These are phyloP conservation scores for Dryadula phaetusa DNA, from an alignment of 2,888 invertebrate species.

Conservation along the genomic window DNA sequence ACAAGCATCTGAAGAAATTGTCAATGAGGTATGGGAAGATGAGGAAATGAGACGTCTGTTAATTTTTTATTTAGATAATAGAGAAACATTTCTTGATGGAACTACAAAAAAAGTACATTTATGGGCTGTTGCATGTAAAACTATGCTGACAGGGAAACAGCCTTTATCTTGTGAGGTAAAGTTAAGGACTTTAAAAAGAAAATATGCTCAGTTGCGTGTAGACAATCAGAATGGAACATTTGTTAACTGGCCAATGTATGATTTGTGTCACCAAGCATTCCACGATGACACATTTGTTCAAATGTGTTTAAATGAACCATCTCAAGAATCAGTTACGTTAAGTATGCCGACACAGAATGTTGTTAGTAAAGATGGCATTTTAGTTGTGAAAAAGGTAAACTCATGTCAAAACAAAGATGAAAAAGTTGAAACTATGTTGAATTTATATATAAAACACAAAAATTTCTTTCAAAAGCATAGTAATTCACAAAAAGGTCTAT, in stretches of 20 bases:
- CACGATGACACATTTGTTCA: conserved; percentile 57
- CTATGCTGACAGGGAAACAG: conserved; percentile 67
- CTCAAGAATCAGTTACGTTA: conserved; percentile 22
- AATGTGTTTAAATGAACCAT: conserved; percentile 43
- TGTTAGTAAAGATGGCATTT: conserved; percentile 51
- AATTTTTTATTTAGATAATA: conserved; percentile 74
- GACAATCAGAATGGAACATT: conserved; percentile 57
- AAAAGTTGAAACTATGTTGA: conserved; percentile 67
- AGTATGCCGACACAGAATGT: conserved; percentile 40
- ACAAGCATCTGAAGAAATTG: conserved; percentile 44
- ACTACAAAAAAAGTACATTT: conserved; percentile 64
- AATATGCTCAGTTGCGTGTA: conserved; percentile 57
- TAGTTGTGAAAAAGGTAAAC: conserved; percentile 57
- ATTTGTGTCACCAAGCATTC: conserved; percentile 69
- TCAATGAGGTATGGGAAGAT: conserved; percentile 62
- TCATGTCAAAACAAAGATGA: conserved; percentile 50
- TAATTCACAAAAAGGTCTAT: conserved; percentile 63
- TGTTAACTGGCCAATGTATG: conserved; percentile 63
- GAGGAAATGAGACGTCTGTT: conserved; percentile 67
- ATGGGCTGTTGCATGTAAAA: conserved; percentile 75
- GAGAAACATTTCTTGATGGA: conserved; percentile 65
- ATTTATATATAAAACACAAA: conserved; percentile 67
- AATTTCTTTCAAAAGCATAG: conserved; percentile 57
- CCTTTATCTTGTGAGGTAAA: conserved; percentile 64
- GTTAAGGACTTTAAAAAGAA: conserved; percentile 58